Evolutionary conservation across 2,113 vertebrate genomes (phyloP).

Genomic region (Catharus minimus): DNA sequence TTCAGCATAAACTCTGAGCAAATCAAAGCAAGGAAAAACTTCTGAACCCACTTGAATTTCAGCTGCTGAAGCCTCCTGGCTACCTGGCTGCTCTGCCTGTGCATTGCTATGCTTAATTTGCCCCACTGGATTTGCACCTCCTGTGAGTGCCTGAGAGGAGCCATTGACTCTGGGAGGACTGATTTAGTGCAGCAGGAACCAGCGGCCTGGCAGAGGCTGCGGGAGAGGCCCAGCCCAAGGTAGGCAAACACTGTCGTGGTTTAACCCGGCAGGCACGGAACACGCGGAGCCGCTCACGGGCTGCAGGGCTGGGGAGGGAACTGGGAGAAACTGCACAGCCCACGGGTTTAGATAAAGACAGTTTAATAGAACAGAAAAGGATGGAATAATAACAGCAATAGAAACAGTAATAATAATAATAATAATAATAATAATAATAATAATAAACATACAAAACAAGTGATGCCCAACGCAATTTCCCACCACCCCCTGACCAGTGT

Average conservation of each 20-base stretch:
- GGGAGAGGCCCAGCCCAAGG: conserved; percentile 53
- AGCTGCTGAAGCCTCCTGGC: conserved; percentile 37
- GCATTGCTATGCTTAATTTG: conserved; percentile 28
- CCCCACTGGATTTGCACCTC: conserved; percentile 65
- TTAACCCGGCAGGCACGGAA: not conserved
- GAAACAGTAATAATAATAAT: not conserved
- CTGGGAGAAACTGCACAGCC: rapidly evolving
- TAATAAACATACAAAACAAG: not conserved
- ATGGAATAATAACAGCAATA: not conserved
- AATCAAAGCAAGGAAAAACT: conserved; percentile 41
- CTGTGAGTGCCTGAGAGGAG: conserved; percentile 57
- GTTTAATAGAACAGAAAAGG: not conserved
- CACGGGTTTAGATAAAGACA: not conserved
- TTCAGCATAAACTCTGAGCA: not conserved
- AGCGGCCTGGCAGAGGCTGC: conserved; percentile 47
- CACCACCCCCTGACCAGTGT: not conserved
- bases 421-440: not conserved
- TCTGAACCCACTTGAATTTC: conserved; percentile 29
- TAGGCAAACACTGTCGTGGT: conserved; percentile 25
- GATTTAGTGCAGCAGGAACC: conserved; percentile 67
- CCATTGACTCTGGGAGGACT: conserved; percentile 49
- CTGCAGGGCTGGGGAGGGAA: not conserved
- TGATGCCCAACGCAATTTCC: not conserved
- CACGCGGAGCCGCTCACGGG: not conserved
- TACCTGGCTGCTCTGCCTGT: not conserved